These are phyloP conservation scores for Silurus meridionalis DNA, from an alignment of 2,113 vertebrate genomes.

Conservation along the genomic window DNA sequence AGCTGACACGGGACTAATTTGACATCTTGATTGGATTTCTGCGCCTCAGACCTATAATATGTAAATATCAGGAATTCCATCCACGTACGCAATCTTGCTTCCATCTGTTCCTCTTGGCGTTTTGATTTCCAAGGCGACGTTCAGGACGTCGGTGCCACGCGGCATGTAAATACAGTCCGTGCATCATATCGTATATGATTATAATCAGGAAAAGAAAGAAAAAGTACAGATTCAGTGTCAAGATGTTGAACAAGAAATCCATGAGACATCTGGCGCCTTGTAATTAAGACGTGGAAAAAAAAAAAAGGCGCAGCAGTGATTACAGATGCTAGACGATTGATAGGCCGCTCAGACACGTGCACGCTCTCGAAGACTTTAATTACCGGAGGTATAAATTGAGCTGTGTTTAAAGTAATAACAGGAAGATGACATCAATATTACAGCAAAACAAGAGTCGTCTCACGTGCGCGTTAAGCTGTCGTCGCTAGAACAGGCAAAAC, in stretches of 20 bases:
- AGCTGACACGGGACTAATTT: constrained; percentile 37
- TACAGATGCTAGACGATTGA: constrained; percentile 32
- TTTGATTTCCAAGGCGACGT: constrained; percentile 44
- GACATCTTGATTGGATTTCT: constrained; percentile 43
- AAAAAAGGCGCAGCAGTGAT: constrained; percentile 22
- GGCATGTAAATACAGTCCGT: not conserved
- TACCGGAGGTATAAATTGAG: constrained; percentile 49
- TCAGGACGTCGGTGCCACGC: constrained; percentile 27
- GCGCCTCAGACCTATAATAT: constrained; percentile 44
- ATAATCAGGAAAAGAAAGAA: not conserved
- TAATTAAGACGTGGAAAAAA: constrained; percentile 41
- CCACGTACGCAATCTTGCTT: constrained; percentile 33
- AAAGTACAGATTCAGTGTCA: not conserved
- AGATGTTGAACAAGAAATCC: constrained; percentile 29
- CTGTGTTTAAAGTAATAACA: constrained; percentile 50
- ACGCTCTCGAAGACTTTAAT: constrained; percentile 48
- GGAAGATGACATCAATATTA: constrained; percentile 44
- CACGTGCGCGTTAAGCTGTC: constrained; percentile 36
- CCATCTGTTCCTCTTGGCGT: constrained; percentile 53
- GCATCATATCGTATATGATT: not conserved
- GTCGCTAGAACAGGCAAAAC: constrained; percentile 15
- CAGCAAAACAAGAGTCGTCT: constrained; percentile 36
- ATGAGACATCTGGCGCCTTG: constrained; percentile 41
- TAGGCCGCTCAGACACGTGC: constrained; percentile 37
- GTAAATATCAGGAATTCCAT: constrained; percentile 54